phyloP scores from a whole-genome alignment of 2,888 invertebrate genomes.

The Athalia rosae region DNA sequence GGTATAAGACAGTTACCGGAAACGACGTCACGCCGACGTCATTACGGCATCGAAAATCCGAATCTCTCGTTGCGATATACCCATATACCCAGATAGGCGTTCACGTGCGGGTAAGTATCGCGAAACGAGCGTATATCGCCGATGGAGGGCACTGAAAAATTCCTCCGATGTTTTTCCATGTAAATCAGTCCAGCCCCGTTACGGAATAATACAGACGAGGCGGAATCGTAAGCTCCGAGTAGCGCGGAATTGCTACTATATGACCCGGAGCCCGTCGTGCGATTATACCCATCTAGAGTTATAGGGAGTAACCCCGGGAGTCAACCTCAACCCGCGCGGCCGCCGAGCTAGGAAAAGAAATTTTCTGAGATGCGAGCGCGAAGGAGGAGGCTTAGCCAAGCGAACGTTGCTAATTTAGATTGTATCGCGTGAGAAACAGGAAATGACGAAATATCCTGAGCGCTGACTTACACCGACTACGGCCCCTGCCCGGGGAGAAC shows the following conservation, averaged over 20 bases:
- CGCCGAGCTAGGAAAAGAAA: conserved; percentile 66
- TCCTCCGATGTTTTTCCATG: conserved; percentile 61
- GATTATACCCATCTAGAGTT: background rate
- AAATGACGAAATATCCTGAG: conserved; percentile 74
- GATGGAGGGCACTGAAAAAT: too few relatives aligned
- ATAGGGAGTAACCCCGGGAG: conserved; percentile 39
- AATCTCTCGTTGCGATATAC: background rate
- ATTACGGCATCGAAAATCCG: conserved; percentile 26
- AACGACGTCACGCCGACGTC: conserved; percentile 41
- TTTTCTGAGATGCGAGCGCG: conserved; percentile 70
- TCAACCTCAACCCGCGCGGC: background rate
- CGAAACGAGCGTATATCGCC: too few relatives aligned
- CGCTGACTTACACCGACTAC: conserved; percentile 70
- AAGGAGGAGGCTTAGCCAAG: conserved; percentile 72
- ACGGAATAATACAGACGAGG: conserved; percentile 43
- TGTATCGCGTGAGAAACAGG: conserved; percentile 74
- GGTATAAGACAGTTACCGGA: conserved; percentile 38
- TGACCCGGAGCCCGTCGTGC: conserved; percentile 6
- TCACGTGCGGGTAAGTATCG: too few relatives aligned
- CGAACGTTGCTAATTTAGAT: conserved; percentile 74
- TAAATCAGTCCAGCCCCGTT: conserved; percentile 59
- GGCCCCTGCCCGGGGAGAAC: conserved; percentile 38
- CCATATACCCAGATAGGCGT: too few relatives aligned
- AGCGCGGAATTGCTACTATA: background rate
- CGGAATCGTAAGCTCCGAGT: conserved; percentile 48